A percentile compares a stretch with the other conserved stretches of the same genome.
phyloP scores from a whole-genome alignment of 2,113 vertebrate genomes.

The Lophura nycthemera region DNA sequence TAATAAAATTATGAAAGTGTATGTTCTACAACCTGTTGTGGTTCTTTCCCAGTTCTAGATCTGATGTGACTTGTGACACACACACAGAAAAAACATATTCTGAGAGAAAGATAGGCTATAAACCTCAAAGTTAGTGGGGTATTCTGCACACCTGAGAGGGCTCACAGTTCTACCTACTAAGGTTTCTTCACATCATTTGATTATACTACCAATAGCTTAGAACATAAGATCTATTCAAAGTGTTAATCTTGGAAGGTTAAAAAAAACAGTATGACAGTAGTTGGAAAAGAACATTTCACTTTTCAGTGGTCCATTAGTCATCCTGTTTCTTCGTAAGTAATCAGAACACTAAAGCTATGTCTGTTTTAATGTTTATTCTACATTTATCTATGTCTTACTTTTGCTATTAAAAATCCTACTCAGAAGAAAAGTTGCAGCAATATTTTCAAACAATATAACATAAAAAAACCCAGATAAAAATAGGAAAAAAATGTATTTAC shows the following conservation, averaged over 20 bases:
- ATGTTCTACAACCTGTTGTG: background rate
- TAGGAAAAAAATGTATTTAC: background rate
- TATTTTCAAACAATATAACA: background rate
- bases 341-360: background rate
- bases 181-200: background rate
- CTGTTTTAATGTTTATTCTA: background rate
- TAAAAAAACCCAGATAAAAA: background rate
- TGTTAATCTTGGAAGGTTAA: background rate
- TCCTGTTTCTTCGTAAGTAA: background rate
- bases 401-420: background rate
- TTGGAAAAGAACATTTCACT: background rate
- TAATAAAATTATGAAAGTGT: too few relatives aligned
- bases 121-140: background rate
- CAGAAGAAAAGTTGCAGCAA: background rate
- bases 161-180: background rate
- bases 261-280: background rate
- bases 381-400: background rate
- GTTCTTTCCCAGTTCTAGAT: background rate
- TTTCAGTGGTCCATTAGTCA: background rate
- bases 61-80: background rate
- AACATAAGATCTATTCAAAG: background rate
- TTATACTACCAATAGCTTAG: background rate
- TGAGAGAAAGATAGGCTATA: background rate
- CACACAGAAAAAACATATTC: background rate
- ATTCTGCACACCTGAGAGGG: fast-evolving